Evolutionary conservation across 2,888 invertebrate species (phyloP), one percentile per base, ranked within the genome.

Genomic region (Poecilus cupreus): DNA sequence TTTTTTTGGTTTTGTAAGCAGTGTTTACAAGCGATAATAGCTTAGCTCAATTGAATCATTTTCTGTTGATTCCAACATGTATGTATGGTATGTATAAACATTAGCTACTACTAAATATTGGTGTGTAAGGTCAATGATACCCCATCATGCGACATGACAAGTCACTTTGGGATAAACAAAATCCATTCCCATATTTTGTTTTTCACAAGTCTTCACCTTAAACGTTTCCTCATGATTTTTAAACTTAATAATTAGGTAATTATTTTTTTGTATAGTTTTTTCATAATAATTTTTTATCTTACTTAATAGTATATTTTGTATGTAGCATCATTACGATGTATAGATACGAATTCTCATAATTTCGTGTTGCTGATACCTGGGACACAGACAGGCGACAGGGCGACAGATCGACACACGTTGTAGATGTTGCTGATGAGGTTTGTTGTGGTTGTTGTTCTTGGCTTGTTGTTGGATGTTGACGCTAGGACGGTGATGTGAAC

Each of bases 1-100:
- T 83, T 70, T 68, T 80, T 81, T 75, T 60, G 60, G 51, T 72
- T 81, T 81, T 74, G 74, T 74, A 81, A 81, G 81, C 81, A 49
- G 81, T 81, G 81, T 81, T 74, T 81, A 81, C 75, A 81, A 81
- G 81, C 81, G 49, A 64, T 70, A 74, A 80, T 81, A 81, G 80
- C 79, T 64, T 64, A 49, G 64, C 76, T 76, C 57, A 75, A 54
- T 68, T 68, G 24, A 68, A 68, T 68, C 37, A 46, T 70, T 74
- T 76, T 85, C 86, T 85, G 84, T 86, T 86, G 84, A 85, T 85
- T 86, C 87, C 86, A 87, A 86, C 87, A 87, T 85, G 86, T 85
- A 87, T 74, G 39, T 85, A 87, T 74, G 39, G 46, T 74, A 49
- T 74, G 74, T 76, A 80, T 80, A 80, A 80, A 80, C 80, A 80